Base-by-base conservation (phyloP, 2,113 vertebrate species). In the Stomatorhinus ivindoensis region DNA sequence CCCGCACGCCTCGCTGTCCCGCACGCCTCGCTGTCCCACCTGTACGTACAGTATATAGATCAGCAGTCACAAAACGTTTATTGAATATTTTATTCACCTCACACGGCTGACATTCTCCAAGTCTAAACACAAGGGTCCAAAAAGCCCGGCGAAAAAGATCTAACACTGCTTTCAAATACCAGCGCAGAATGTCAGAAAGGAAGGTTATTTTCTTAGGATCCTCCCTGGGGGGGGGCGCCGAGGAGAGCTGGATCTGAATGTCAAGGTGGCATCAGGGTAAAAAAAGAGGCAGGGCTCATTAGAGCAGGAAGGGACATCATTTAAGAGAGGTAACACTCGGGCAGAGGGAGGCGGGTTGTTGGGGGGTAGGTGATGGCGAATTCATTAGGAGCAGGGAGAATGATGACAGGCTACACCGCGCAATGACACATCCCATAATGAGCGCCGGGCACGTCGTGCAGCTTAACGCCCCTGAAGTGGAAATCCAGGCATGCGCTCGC, bases 211-310 rank as follows among this genome's bases (percentile, higher is more conserved):
- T 87, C 90, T 89, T 91, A 86, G 86, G 92, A 91, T 53, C 92
- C 61, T 91, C 89, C 89, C 91, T 19, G 90, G 58, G 89, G 92
- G 92, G 94, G 94, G 91, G 86, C 90, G 87, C 7, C 89, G 88
- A 90, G 92, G 92, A 92, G 92, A 93, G 90, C 88, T 91, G 92
- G 93, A 94, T 88, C 69, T 92, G 95, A 95, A 95, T 94, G 91
- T 93, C 94, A 95, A 65, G 88, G 89, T 87, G 92, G 92, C 88
- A 87, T 94, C 89, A 93, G 92, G 92, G 69, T 76, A 94, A 61
- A 50, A 90, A 86, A 93, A 55, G 90, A 90, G 27, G 55, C 83
- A 87, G 87, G 89, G 94, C 88, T 91, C 92, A 93, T 91, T 93
- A 94, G 90, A 51, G 89, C 90, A 35, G 89, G 89, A 93, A 46